Evolutionary conservation across 2,797 vertebrate genomes (phyloP).

Genomic region (Sorex maritimensis): DNA sequence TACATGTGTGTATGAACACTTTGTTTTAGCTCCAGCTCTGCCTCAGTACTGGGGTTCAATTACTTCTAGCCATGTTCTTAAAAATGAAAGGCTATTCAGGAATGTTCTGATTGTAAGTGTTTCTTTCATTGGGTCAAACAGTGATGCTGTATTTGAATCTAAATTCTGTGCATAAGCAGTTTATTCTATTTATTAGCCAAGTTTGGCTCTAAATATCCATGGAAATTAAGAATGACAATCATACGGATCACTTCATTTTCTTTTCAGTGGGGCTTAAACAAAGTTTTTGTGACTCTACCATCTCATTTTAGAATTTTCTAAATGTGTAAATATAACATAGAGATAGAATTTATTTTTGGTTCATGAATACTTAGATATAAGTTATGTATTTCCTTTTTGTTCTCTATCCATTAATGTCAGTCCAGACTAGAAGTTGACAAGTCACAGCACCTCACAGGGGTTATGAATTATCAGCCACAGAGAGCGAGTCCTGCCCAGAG

Average conservation of each 20-base stretch:
- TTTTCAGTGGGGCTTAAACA: conserved; percentile 94
- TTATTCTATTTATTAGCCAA: conserved; percentile 98
- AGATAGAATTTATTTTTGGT: conserved; percentile 99
- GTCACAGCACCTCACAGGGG: conserved; percentile 96
- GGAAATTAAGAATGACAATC: conserved; percentile 96
- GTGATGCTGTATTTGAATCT: conserved; percentile 95
- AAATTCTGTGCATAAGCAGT: conserved; percentile 94
- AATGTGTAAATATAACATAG: conserved; percentile 99
- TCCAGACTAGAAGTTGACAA: conserved; percentile 95
- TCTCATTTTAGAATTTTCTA: conserved; percentile 95
- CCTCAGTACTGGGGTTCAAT: conserved; percentile 92
- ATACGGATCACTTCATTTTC: conserved; percentile 90
- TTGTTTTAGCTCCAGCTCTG: conserved; percentile 97
- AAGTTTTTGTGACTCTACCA: conserved; percentile 94
- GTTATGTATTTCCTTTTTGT: conserved; percentile 96
- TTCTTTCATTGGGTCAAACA: conserved; percentile 93
- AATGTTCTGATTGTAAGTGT: conserved; percentile 92
- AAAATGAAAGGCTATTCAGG: conserved; percentile 92
- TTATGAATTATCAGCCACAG: conserved; percentile 92
- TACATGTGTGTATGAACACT: conserved; percentile 97
- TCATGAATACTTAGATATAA: conserved; percentile 96
- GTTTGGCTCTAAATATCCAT: conserved; percentile 96
- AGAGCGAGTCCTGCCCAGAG: conserved; percentile 90
- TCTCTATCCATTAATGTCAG: conserved; percentile 93
- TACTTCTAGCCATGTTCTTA: conserved; percentile 92